Percentiles rank a stretch among this genome's conserved stretches.
Conservation (phyloP, 2,888 invertebrate species). For the Plebejus melissa region DNA sequence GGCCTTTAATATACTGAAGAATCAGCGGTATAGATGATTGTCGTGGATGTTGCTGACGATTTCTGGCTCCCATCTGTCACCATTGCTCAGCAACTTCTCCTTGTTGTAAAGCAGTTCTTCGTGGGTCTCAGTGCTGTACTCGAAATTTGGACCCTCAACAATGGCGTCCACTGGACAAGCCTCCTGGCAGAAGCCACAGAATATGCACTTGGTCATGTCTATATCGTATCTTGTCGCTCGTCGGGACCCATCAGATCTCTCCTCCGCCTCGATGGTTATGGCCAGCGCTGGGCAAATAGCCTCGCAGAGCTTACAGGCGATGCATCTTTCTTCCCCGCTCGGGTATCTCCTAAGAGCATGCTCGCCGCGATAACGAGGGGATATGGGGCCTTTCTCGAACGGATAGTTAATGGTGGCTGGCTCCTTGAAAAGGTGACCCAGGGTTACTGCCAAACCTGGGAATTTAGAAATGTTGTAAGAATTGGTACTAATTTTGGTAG, state of each 20-base stretch:
- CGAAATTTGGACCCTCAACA: conserved; percentile 99
- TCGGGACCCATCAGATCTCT: conserved; percentile 95
- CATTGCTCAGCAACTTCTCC: conserved; percentile 96
- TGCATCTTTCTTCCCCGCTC: conserved; percentile 98
- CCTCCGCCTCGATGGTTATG: conserved; percentile 99
- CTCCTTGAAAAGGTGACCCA: conserved; percentile 85
- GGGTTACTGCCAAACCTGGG: conserved; percentile 87
- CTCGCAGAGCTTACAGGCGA: conserved; percentile 99
- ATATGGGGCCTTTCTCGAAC: conserved; percentile 98
- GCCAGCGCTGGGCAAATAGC: conserved; percentile 99
- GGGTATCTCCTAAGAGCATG: conserved; percentile 98
- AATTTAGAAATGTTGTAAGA: neutral
- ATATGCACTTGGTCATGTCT: conserved; percentile 98
- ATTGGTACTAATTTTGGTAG: neutral
- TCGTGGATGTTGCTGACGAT: conserved; percentile 92
- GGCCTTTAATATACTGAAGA: neutral
- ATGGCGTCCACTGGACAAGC: conserved; percentile 99
- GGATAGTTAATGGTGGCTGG: conserved; percentile 99
- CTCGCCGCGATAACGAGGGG: conserved; percentile 97
- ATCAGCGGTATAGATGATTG: conserved; percentile 61
- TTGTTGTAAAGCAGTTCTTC: conserved; percentile 99
- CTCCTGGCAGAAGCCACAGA: conserved; percentile 99
- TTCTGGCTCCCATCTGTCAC: conserved; percentile 99
- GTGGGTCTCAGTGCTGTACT: conserved; percentile 97
- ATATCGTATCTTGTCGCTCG: conserved; percentile 98